These are phyloP conservation scores for Caenorhabditis tropicalis DNA, from an alignment of 1,140 invertebrate species.

Conservation along the genomic window DNA sequence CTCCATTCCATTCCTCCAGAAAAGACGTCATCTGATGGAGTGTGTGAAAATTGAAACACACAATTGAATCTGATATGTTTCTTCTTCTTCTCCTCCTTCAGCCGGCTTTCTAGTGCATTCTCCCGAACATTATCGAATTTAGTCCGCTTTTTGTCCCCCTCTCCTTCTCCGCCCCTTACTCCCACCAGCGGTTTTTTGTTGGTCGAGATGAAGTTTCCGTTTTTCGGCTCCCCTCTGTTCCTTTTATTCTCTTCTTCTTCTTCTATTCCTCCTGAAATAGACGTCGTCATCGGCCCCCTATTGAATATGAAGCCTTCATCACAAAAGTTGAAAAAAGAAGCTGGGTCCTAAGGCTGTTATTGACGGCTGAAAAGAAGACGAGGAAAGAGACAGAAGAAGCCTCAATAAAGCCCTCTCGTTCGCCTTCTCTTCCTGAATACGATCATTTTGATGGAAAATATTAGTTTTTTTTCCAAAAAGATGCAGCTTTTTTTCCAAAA, in stretches of 20 bases:
- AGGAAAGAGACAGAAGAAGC: background rate
- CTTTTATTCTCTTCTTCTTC: background rate
- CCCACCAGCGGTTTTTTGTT: background rate
- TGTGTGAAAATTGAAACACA: no score
- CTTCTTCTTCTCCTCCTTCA: no score
- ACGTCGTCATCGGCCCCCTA: background rate
- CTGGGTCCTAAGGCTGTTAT: background rate
- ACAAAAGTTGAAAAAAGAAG: no score
- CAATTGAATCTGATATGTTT: constrained; percentile 14
- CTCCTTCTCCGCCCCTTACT: background rate
- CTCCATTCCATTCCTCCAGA: no score
- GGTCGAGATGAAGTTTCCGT: background rate
- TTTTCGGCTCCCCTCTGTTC: background rate
- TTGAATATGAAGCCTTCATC: no score
- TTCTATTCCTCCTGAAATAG: background rate
- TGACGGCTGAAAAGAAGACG: background rate
- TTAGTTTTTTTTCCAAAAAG: background rate
- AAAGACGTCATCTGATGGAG: background rate
- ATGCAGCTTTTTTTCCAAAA: background rate
- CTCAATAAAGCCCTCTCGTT: no score
- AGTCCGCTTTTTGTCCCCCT: background rate
- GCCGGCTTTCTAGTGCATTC: background rate
- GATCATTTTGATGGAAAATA: background rate
- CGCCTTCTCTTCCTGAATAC: background rate
- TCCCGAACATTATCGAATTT: constrained; percentile 21